Evolutionary conservation across 2,888 invertebrate genomes (phyloP).

Genomic region (Hydropsyche betteni): DNA sequence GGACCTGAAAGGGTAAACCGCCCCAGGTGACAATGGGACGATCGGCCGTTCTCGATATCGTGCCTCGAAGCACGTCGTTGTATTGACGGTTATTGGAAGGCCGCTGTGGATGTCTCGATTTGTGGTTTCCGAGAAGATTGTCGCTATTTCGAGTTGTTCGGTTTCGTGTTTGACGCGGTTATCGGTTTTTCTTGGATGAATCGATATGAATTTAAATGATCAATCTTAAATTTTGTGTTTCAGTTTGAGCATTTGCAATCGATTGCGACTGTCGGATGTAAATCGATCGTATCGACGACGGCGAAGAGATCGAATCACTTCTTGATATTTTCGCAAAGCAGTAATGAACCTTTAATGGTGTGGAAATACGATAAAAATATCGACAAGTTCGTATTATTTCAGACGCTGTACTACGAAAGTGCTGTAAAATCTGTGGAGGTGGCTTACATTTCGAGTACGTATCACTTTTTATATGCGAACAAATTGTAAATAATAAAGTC

Average conservation of each 20-base stretch:
- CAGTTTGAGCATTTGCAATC: constrained; percentile 51
- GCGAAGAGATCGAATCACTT: constrained; percentile 26
- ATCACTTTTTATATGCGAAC: background rate
- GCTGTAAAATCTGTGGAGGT: constrained; percentile 39
- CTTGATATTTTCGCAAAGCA: constrained; percentile 37
- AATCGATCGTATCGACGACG: constrained; percentile 8
- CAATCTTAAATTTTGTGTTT: constrained; percentile 23
- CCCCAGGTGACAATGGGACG: too few relatives aligned
- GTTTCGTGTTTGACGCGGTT: too few relatives aligned
- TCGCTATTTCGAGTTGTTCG: too few relatives aligned
- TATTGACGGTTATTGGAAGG: too few relatives aligned
- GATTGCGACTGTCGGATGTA: constrained; percentile 37
- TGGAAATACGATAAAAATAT: constrained; percentile 21
- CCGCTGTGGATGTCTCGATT: too few relatives aligned
- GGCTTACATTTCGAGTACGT: constrained; percentile 35
- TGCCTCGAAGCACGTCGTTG: too few relatives aligned
- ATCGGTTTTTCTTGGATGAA: too few relatives aligned
- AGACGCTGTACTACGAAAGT: constrained; percentile 28
- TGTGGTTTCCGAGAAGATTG: too few relatives aligned
- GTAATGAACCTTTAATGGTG: constrained; percentile 35
- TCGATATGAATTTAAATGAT: too few relatives aligned
- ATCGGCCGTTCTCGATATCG: too few relatives aligned
- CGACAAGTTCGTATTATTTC: constrained; percentile 23
- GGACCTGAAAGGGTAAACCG: too few relatives aligned
- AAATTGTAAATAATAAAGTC: background rate